Percentiles rank a stretch among this genome's conserved stretches.
These are phyloP conservation scores for Centropus unirufus DNA, from an alignment of 2,113 vertebrate species.

Conservation along the genomic window DNA sequence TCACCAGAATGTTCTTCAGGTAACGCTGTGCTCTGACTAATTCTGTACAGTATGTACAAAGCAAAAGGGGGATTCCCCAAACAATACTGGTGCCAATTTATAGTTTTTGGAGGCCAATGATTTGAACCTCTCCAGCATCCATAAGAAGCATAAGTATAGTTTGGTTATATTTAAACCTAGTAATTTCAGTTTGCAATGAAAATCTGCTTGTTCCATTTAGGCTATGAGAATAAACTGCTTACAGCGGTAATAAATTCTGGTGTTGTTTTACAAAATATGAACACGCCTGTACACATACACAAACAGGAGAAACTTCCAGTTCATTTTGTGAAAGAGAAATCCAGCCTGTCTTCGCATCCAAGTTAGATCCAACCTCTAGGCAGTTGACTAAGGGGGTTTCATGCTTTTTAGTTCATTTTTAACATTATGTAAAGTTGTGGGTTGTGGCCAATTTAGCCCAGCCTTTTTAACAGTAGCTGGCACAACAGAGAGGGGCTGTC, in stretches of 20 bases:
- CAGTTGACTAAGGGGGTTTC: neutral
- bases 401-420: neutral
- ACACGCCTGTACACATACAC: neutral
- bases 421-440: neutral
- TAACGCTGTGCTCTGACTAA: neutral
- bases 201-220: neutral
- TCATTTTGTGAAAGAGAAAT: neutral
- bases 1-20: neutral
- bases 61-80: neutral
- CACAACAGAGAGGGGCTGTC: neutral
- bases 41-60: fast-evolving
- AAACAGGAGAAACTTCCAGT: neutral
- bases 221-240: neutral
- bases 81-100: neutral
- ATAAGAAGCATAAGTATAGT: neutral
- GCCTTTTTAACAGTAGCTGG: neutral
- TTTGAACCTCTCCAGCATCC: neutral
- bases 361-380: neutral
- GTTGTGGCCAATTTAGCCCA: neutral
- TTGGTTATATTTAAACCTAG: neutral
- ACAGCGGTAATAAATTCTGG: neutral
- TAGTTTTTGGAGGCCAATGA: neutral
- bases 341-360: neutral
- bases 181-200: neutral
- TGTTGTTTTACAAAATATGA: neutral